phyloP scores from a whole-genome alignment of 2,113 vertebrate genomes.

The Pteruthius melanotis region DNA sequence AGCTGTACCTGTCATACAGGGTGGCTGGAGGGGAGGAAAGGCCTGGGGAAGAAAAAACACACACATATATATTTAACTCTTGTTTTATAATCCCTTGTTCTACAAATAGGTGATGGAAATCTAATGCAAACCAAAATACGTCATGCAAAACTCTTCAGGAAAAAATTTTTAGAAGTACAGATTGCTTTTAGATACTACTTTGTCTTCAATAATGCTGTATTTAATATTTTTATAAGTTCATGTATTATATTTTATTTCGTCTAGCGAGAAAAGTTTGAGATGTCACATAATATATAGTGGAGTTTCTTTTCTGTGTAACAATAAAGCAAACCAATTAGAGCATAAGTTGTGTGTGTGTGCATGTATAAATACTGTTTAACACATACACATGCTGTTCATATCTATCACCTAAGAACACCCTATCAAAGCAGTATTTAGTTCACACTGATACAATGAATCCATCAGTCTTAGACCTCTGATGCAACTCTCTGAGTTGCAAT shows the following conservation, averaged over 20 bases:
- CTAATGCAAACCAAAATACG: neutral
- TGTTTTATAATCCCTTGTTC: neutral
- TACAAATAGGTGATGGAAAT: neutral
- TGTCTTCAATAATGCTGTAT: neutral
- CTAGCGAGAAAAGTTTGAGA: neutral
- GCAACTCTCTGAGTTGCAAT: neutral
- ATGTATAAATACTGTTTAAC: neutral
- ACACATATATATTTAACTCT: rapidly evolving
- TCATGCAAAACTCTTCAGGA: neutral
- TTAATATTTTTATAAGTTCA: neutral
- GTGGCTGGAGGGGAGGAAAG: constrained; percentile 64
- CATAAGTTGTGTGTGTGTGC: rapidly evolving
- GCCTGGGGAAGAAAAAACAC: neutral
- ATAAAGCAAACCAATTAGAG: neutral
- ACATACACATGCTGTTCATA: too few species aligned
- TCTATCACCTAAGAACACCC: neutral
- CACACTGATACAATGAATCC: neutral
- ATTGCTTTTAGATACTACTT: neutral
- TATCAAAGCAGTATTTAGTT: neutral
- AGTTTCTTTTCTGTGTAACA: neutral
- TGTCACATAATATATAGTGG: neutral
- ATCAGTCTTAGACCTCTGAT: rapidly evolving
- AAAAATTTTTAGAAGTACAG: neutral
- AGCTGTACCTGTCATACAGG: constrained; percentile 84
- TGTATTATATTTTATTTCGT: neutral